These are phyloP conservation scores for Eretmodus cyanostictus DNA, from an alignment of 2,113 vertebrate species.

Conservation along the genomic window DNA sequence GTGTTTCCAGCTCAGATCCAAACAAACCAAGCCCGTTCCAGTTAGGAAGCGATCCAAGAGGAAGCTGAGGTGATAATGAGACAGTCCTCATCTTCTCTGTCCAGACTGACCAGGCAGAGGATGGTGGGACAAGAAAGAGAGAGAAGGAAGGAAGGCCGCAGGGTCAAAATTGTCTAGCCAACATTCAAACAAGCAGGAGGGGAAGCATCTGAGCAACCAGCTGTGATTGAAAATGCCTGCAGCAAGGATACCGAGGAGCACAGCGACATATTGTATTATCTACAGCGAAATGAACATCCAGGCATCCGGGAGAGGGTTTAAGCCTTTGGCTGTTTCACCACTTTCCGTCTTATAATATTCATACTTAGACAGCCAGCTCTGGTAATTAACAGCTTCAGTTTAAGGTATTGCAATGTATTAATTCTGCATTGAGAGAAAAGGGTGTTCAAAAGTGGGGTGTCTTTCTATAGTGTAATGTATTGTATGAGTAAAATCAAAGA, in stretches of 20 bases:
- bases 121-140: neutral
- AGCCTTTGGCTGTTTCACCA: neutral
- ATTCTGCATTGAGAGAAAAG: neutral
- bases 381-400: neutral
- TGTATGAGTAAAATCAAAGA: neutral
- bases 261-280: neutral
- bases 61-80: slow-evolving; percentile 61
- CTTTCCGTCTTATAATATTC: neutral
- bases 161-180: slow-evolving; percentile 29
- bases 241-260: neutral
- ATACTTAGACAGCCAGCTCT: neutral
- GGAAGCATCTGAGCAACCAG: slow-evolving; percentile 4
- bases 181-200: slow-evolving; percentile 7
- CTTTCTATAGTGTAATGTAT: neutral
- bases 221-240: slow-evolving; percentile 22
- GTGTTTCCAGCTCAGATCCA: slow-evolving; percentile 29
- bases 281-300: neutral
- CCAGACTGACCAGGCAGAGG: slow-evolving; percentile 21
- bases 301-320: neutral
- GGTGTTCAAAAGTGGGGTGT: neutral
- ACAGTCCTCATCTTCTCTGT: slow-evolving; percentile 17
- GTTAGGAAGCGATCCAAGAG: slow-evolving; percentile 51
- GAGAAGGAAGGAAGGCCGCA: neutral
- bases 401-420: neutral
- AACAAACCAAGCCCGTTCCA: slow-evolving; percentile 24